Conservation (phyloP, 2,113 vertebrate species). For the Poecilia latipinna region DNA sequence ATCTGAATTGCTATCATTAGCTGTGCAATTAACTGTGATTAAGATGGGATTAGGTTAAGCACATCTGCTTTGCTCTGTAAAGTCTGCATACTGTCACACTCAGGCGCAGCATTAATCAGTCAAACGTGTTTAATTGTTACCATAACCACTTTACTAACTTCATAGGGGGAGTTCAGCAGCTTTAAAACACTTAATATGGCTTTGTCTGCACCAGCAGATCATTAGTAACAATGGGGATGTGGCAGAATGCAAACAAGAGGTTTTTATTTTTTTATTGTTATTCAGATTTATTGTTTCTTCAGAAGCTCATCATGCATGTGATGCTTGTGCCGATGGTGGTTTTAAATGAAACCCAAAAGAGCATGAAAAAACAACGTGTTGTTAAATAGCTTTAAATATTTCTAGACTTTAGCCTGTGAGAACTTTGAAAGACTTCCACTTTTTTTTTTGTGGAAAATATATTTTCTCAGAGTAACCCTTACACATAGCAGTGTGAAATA, state of each 20-base stretch:
- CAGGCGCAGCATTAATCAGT: neutral
- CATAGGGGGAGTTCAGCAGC: too few species aligned
- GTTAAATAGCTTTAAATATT: neutral
- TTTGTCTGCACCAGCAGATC: neutral
- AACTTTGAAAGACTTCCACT: too few species aligned
- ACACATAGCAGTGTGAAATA: too few species aligned
- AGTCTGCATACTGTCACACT: neutral
- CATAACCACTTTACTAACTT: neutral
- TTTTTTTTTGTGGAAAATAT: too few species aligned
- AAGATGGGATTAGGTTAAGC: too few species aligned
- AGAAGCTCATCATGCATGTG: neutral
- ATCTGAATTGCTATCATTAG: neutral
- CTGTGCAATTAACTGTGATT: neutral
- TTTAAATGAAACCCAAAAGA: neutral
- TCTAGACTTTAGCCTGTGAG: too few species aligned
- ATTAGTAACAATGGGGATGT: neutral
- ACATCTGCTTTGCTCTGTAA: neutral
- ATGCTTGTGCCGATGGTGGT: neutral
- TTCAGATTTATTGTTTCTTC: neutral
- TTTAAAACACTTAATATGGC: neutral
- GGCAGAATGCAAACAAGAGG: too few species aligned
- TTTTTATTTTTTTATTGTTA: too few species aligned
- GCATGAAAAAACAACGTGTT: neutral
- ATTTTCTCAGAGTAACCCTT: too few species aligned
- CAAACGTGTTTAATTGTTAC: neutral